Evolutionary conservation across 2,888 invertebrate species (phyloP).

Genomic region (Ecdyonurus torrentis): DNA sequence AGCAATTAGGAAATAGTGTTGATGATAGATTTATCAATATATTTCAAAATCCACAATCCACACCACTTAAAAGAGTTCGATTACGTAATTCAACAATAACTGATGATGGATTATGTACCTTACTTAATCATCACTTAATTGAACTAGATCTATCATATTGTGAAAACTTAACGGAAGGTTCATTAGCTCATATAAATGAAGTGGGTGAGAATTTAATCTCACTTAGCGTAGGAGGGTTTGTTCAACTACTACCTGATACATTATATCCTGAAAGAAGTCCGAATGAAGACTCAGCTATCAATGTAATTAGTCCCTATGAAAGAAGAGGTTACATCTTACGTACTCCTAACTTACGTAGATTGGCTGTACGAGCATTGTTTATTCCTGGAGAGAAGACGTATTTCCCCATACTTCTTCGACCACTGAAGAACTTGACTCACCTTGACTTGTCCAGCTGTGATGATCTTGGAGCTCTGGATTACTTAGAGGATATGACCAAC

Average conservation of each 20-base stretch:
- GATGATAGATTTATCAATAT: conserved; percentile 52
- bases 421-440: conserved; percentile 42
- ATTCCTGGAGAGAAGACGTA: conserved; percentile 18
- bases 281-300: conserved; percentile 12
- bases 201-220: conserved; percentile 50
- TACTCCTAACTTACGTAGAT: conserved; percentile 38
- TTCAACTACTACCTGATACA: conserved; percentile 38
- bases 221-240: conserved; percentile 51
- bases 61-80: conserved; percentile 49
- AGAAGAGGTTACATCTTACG: conserved; percentile 34
- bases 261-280: conserved; percentile 15
- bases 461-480: conserved; percentile 44
- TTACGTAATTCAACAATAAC: conserved; percentile 54
- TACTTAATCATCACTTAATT: conserved; percentile 54
- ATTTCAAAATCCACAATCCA: conserved; percentile 47
- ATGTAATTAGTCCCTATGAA: conserved; percentile 12
- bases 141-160: conserved; percentile 64
- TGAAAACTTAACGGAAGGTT: conserved; percentile 41
- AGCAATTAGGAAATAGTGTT: conserved; percentile 33
- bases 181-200: conserved; percentile 48
- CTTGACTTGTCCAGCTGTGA: conserved; percentile 54
- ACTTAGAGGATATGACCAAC: conserved; percentile 44
- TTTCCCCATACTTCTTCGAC: conserved; percentile 36
- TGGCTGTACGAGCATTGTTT: conserved; percentile 36
- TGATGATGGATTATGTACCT: conserved; percentile 47